phyloP scores from a whole-genome alignment of 2,113 vertebrate genomes.

The Aleadryas rufinucha region DNA sequence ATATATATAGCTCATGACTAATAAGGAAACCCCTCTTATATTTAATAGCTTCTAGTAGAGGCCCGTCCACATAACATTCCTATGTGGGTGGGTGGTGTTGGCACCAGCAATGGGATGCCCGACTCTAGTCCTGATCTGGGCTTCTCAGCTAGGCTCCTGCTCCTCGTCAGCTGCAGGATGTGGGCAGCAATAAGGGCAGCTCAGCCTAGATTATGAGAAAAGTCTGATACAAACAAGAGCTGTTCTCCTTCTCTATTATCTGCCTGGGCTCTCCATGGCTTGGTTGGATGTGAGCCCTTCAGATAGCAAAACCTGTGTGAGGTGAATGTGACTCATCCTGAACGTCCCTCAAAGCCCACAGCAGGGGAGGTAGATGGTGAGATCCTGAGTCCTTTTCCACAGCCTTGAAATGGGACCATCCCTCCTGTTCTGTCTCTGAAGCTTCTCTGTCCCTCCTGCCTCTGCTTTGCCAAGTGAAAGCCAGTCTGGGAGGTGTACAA shows the following conservation, averaged over 20 bases:
- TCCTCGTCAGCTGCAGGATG: neutral
- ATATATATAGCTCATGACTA: neutral
- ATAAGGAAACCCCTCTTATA: neutral
- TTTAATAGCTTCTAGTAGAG: neutral
- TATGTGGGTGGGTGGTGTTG: neutral
- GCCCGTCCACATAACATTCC: neutral
- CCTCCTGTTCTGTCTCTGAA: neutral
- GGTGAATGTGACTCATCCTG: fast-evolving
- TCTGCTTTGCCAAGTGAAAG: neutral
- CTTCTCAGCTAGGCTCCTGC: neutral
- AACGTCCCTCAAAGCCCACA: fast-evolving
- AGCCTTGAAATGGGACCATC: neutral
- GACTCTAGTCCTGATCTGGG: neutral
- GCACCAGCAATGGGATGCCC: neutral
- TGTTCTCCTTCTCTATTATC: neutral
- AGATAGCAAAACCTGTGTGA: neutral
- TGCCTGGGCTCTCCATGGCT: neutral
- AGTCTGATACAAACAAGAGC: neutral
- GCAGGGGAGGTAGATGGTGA: neutral
- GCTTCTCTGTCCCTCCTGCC: neutral
- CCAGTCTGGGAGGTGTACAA: neutral
- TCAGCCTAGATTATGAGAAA: neutral
- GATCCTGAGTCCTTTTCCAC: neutral
- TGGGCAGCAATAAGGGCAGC: neutral
- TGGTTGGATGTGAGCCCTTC: neutral